phyloP scores from a whole-genome alignment of 2,113 vertebrate species.

The Polypterus bichir region DNA sequence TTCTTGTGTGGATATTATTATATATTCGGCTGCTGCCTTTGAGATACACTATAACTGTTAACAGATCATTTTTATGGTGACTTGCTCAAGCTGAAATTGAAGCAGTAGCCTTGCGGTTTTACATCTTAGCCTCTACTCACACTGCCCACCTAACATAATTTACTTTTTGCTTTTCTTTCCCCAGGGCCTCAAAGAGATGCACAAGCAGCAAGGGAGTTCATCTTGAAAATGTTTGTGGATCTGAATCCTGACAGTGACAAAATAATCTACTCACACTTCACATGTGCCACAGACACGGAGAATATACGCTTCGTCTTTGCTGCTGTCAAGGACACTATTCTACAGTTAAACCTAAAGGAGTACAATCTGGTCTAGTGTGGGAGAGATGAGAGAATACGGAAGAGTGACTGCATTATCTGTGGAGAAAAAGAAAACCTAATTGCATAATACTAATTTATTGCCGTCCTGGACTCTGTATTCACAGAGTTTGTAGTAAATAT shows the following conservation, averaged over 20 bases:
- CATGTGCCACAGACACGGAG: conserved; percentile 89
- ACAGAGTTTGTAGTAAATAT: conserved; percentile 68
- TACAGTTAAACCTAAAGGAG: conserved; percentile 88
- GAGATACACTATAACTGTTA: no score
- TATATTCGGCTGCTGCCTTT: no score
- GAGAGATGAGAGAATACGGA: conserved; percentile 34
- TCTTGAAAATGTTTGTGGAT: conserved; percentile 94
- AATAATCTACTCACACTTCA: conserved; percentile 96
- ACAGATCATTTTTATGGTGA: no score
- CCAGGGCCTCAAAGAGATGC: conserved; percentile 77
- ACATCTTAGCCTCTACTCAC: no score
- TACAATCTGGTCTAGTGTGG: conserved; percentile 75
- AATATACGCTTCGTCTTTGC: conserved; percentile 91
- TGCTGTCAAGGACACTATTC: conserved; percentile 90
- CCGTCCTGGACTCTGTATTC: conserved; percentile 62
- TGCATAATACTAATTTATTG: conserved; percentile 89
- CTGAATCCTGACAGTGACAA: conserved; percentile 91
- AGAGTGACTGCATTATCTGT: conserved; percentile 66
- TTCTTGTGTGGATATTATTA: no score
- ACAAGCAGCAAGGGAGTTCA: conserved; percentile 84
- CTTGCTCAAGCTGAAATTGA: no score
- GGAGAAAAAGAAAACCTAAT: conserved; percentile 47
- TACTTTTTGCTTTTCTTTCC: conserved; percentile 12
- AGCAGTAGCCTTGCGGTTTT: no score
- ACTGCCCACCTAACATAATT: background rate